These are phyloP conservation scores for Scaptomyza flava DNA, from an alignment of 2,888 invertebrate genomes.

Conservation along the genomic window DNA sequence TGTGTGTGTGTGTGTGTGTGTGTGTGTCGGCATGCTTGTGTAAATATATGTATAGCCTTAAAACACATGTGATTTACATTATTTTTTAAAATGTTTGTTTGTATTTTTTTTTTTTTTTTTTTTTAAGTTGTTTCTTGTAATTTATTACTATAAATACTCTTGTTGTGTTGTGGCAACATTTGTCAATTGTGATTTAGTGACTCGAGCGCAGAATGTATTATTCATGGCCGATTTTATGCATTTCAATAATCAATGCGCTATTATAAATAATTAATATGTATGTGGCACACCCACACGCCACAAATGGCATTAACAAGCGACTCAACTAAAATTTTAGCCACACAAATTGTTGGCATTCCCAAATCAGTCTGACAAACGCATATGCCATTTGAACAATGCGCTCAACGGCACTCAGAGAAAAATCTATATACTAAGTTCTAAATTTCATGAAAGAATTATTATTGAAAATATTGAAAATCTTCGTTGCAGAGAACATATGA, in stretches of 20 bases:
- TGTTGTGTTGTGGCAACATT: conserved; percentile 39
- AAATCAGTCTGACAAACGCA: conserved; percentile 17
- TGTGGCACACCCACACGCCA: conserved; percentile 16
- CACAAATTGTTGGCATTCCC: conserved; percentile 19
- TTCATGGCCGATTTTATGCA: conserved; percentile 43
- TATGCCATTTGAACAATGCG: neutral
- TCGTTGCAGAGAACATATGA: too few species aligned
- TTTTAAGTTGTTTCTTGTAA: conserved; percentile 30
- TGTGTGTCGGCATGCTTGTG: neutral
- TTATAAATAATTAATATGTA: conserved; percentile 48
- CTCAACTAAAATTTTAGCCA: conserved; percentile 16
- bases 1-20: neutral
- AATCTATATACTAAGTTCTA: too few species aligned
- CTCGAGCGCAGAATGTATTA: conserved; percentile 32
- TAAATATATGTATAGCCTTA: conserved; percentile 3
- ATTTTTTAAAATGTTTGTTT: conserved; percentile 1
- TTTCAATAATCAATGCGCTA: conserved; percentile 53
- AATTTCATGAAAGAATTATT: too few species aligned
- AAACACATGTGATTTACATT: conserved; percentile 29
- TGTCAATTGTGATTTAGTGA: conserved; percentile 70
- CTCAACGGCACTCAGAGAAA: too few species aligned
- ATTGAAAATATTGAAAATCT: too few species aligned
- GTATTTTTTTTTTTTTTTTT: neutral
- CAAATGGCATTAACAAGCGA: conserved; percentile 16
- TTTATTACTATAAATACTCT: conserved; percentile 55